These are phyloP conservation scores for Amphiprion percula DNA, from an alignment of 2,113 vertebrate species.

Conservation along the genomic window DNA sequence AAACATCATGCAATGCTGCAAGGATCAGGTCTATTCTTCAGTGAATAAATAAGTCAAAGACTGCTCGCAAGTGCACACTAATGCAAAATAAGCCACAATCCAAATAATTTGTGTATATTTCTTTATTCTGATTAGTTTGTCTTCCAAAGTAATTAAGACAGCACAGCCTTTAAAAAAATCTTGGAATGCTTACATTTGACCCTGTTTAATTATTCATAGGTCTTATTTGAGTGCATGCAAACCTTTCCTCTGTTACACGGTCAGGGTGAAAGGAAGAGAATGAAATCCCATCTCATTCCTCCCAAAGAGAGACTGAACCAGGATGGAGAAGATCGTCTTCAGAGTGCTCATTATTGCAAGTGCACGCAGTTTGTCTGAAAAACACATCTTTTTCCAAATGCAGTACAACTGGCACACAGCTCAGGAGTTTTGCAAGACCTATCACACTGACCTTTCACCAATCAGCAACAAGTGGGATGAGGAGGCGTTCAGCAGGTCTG, in stretches of 20 bases:
- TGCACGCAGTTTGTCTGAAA: not conserved
- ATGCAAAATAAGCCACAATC: too few relatives aligned
- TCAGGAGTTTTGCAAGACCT: not conserved
- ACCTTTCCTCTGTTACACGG: not conserved
- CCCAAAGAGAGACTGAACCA: not conserved
- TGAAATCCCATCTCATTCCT: not conserved
- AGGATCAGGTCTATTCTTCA: too few relatives aligned
- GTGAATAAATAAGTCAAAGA: too few relatives aligned
- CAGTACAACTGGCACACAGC: rapidly evolving
- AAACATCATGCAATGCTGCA: too few relatives aligned
- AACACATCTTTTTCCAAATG: not conserved
- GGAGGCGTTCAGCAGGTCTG: not conserved
- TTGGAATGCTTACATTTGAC: too few relatives aligned
- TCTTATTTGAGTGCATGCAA: too few relatives aligned
- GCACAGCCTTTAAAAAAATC: too few relatives aligned
- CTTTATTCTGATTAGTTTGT: too few relatives aligned
- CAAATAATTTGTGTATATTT: too few relatives aligned
- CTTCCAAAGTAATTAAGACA: too few relatives aligned
- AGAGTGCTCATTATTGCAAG: not conserved
- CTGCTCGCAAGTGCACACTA: too few relatives aligned
- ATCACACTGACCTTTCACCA: not conserved
- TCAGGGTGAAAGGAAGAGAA: not conserved
- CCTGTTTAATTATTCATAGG: too few relatives aligned
- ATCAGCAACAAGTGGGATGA: not conserved
- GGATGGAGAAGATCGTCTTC: not conserved